Conservation (phyloP, 1,140 invertebrate species). For the Amphibalanus amphitrite region DNA sequence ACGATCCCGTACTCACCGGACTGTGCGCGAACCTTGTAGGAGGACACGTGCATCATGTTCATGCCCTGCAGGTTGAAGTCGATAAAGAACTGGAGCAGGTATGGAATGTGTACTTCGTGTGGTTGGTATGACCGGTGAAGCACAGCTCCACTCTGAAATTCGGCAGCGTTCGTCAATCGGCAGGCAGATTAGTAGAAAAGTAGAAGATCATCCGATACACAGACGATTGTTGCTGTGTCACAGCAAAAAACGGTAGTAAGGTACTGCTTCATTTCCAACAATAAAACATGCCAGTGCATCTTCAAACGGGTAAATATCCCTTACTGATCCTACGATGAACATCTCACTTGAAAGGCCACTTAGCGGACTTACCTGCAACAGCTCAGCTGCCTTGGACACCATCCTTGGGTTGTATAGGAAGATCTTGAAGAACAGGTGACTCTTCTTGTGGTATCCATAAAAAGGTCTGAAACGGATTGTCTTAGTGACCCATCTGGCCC, state of each 20-base stretch:
- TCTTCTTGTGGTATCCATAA: slow-evolving; percentile 76
- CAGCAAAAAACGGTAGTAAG: slow-evolving; percentile 9
- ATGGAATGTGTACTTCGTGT: slow-evolving; percentile 88
- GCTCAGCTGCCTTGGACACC: slow-evolving; percentile 53
- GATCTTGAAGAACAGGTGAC: slow-evolving; percentile 78
- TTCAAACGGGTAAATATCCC: no score
- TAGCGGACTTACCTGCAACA: slow-evolving; percentile 46
- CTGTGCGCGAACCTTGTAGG: slow-evolving; percentile 42
- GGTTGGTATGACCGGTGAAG: slow-evolving; percentile 68
- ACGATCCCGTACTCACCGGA: slow-evolving; percentile 21
- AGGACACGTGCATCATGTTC: slow-evolving; percentile 64
- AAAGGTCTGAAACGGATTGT: slow-evolving; percentile 65
- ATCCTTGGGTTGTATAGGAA: slow-evolving; percentile 79
- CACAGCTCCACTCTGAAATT: slow-evolving; percentile 54
- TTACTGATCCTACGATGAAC: no score
- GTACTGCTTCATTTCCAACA: slow-evolving; percentile 9
- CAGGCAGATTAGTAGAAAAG: slow-evolving; percentile 9
- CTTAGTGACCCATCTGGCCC: no score
- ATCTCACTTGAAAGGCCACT: no score
- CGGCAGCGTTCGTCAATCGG: no score
- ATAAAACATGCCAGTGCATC: slow-evolving; percentile 7
- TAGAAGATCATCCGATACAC: not conserved
- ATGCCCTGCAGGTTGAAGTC: slow-evolving; percentile 95
- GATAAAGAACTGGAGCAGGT: slow-evolving; percentile 84
- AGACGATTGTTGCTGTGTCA: not conserved